These are phyloP conservation scores for Leptatherina wallacei DNA, from an alignment of 2,797 vertebrate genomes.

Conservation along the genomic window DNA sequence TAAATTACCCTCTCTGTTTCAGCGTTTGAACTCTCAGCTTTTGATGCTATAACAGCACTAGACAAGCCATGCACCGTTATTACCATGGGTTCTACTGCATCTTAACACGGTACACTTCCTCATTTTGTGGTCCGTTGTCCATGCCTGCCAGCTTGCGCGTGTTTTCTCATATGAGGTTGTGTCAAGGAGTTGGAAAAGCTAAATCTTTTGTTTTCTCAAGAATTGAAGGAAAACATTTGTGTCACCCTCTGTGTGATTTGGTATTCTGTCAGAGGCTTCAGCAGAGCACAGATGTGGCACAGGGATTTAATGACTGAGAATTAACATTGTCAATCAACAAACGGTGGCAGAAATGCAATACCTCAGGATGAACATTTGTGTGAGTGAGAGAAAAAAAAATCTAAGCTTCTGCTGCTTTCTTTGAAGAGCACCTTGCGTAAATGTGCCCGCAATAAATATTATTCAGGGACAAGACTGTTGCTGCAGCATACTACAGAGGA, in stretches of 20 bases:
- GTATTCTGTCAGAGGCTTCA: neutral
- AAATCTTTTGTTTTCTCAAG: neutral
- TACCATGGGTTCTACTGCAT: neutral
- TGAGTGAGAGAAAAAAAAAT: constrained; percentile 5
- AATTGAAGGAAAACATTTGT: neutral
- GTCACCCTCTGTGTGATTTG: neutral
- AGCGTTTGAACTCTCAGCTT: constrained; percentile 31
- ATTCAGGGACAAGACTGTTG: neutral
- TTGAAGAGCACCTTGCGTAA: neutral
- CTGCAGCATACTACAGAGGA: neutral
- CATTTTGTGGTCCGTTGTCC: neutral
- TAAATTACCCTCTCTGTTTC: constrained; percentile 26
- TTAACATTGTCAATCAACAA: neutral
- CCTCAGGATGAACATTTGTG: neutral
- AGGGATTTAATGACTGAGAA: constrained; percentile 3
- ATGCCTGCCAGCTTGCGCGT: constrained; percentile 5
- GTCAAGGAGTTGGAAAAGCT: neutral
- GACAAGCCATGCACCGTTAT: neutral
- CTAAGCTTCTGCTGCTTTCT: neutral
- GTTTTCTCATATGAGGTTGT: constrained; percentile 5
- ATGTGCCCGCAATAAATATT: neutral
- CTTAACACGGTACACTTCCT: constrained; percentile 1
- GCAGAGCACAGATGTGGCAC: neutral
- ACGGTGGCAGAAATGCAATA: neutral
- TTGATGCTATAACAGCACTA: constrained; percentile 20